phyloP scores from a whole-genome alignment of 2,888 invertebrate genomes.

The Plebejus anna region DNA sequence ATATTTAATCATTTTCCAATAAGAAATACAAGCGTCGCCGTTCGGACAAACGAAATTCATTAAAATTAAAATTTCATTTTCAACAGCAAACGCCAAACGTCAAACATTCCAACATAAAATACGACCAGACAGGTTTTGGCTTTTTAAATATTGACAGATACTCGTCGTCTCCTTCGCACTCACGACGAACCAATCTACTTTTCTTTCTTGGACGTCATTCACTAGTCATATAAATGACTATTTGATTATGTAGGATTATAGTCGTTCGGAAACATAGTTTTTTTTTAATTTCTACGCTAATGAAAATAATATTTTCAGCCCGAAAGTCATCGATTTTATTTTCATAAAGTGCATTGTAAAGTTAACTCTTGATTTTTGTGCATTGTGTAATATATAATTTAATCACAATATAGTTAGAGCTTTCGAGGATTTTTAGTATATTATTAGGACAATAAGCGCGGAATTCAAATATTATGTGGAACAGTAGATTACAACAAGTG shows the following conservation, averaged over 20 bases:
- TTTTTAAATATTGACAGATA: slow-evolving; percentile 30
- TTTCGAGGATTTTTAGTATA: not conserved
- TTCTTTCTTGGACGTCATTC: slow-evolving; percentile 32
- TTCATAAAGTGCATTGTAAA: not conserved
- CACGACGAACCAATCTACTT: not conserved
- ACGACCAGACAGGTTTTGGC: not conserved
- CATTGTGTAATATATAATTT: not conserved
- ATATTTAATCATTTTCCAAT: slow-evolving; percentile 53
- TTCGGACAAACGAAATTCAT: slow-evolving; percentile 58
- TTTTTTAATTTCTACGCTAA: not conserved
- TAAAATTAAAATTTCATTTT: slow-evolving; percentile 38
- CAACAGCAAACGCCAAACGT: slow-evolving; percentile 14
- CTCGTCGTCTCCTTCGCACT: slow-evolving; percentile 37
- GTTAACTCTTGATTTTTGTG: not conserved
- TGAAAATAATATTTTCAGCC: not conserved
- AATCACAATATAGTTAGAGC: not conserved
- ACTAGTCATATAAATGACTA: slow-evolving; percentile 16
- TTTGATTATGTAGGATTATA: slow-evolving; percentile 41
- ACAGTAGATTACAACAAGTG: slow-evolving; percentile 64
- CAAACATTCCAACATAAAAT: not conserved
- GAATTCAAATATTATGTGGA: slow-evolving; percentile 66
- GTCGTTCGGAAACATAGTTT: slow-evolving; percentile 49
- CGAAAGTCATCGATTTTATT: not conserved
- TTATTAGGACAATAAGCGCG: slow-evolving; percentile 47
- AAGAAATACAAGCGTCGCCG: slow-evolving; percentile 53